Percentiles rank a stretch among this genome's conserved stretches.
Evolutionary conservation across 1,140 invertebrate genomes (phyloP).

Genomic region (Radopholus similis): DNA sequence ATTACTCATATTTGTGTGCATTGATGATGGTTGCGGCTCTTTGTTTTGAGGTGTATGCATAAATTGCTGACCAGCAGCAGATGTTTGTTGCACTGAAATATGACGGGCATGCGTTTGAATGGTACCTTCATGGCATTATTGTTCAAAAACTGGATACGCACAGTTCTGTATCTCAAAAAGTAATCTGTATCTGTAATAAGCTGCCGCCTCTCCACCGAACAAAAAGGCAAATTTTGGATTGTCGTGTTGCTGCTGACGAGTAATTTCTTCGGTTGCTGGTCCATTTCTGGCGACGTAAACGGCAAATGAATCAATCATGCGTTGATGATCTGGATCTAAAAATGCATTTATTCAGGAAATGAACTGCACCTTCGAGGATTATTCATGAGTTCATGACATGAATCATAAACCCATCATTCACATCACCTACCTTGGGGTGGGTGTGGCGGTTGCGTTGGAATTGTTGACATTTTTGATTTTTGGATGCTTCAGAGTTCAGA

Average conservation of each 20-base stretch:
- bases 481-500: too few species aligned
- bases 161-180: constrained; percentile 40
- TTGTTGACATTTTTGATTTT: too few species aligned
- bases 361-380: neutral
- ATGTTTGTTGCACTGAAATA: neutral
- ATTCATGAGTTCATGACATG: too few species aligned
- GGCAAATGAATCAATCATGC: constrained; percentile 95
- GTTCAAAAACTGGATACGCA: constrained; percentile 24
- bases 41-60: neutral
- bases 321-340: constrained; percentile 81
- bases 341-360: constrained; percentile 9
- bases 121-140: neutral
- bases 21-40: neutral
- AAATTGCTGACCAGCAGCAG: neutral
- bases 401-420: too few species aligned
- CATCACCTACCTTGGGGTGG: too few species aligned
- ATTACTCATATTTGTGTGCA: neutral
- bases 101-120: neutral
- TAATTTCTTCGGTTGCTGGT: constrained; percentile 94
- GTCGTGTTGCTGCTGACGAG: constrained; percentile 92
- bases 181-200: constrained; percentile 94
- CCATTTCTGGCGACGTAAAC: constrained; percentile 97
- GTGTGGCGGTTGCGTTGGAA: too few species aligned
- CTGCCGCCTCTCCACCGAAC: constrained; percentile 88
- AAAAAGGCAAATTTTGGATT: constrained; percentile 94